Conservation (phyloP, 1,140 invertebrate species). For the Sminthurides bifidus region DNA sequence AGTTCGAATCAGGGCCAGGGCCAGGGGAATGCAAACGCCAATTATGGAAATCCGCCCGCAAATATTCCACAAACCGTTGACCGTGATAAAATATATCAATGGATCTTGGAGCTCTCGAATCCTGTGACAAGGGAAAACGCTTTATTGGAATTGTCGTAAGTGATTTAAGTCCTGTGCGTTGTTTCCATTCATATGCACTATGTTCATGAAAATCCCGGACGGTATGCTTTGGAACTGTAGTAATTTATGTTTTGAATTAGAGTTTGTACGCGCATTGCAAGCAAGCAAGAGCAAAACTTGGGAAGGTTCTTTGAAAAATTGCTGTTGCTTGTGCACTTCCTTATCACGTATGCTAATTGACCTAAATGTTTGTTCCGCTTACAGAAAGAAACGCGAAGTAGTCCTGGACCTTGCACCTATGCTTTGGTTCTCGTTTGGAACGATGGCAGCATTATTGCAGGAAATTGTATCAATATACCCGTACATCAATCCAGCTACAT, state of each 20-base stretch:
- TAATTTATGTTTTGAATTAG: neutral
- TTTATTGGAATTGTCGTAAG: conserved; percentile 72
- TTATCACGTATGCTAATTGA: too few relatives aligned
- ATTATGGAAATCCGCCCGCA: too few relatives aligned
- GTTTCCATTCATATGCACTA: neutral
- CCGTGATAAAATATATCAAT: conserved; percentile 74
- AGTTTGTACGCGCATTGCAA: neutral
- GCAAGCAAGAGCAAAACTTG: too few relatives aligned
- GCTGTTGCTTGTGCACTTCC: too few relatives aligned
- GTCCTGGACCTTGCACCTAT: conserved; percentile 92
- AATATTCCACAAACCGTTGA: conserved; percentile 43
- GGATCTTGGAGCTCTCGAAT: conserved; percentile 91
- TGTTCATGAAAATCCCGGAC: neutral
- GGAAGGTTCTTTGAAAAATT: too few relatives aligned
- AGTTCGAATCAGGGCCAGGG: too few relatives aligned
- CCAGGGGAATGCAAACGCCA: too few relatives aligned
- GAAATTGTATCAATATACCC: conserved; percentile 93
- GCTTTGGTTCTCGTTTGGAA: conserved; percentile 98
- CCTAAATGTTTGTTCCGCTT: too few relatives aligned
- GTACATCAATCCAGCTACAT: conserved; percentile 88
- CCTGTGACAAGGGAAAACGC: conserved; percentile 92
- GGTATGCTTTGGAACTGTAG: neutral
- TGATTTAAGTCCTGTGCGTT: neutral
- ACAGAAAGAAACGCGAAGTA: conserved; percentile 91
- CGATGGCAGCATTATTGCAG: conserved; percentile 87